These are phyloP conservation scores for Cheirogaleus major DNA, from an alignment of 2,797 vertebrate genomes.

Conservation along the genomic window DNA sequence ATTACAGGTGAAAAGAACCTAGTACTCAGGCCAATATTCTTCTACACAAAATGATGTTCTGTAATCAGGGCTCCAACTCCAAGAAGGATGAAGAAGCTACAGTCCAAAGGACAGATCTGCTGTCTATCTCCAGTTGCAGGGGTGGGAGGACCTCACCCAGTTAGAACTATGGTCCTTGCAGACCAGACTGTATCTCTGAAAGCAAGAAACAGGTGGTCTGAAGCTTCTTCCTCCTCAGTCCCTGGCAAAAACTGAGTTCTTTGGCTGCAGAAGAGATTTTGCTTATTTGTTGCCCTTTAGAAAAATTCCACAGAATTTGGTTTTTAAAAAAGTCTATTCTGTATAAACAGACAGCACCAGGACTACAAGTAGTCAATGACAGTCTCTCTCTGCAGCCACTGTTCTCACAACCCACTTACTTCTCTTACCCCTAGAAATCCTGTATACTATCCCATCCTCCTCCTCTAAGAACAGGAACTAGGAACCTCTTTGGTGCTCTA, in stretches of 20 bases:
- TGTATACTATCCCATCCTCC: background rate
- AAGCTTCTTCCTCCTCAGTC: background rate
- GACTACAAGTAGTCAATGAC: background rate
- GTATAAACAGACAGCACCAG: slow-evolving; percentile 1
- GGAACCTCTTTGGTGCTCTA: background rate
- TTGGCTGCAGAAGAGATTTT: slow-evolving; percentile 17
- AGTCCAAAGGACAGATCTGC: background rate
- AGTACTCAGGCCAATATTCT: background rate
- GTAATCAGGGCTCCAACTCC: background rate
- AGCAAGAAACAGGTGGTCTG: background rate
- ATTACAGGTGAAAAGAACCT: background rate
- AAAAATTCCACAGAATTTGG: background rate
- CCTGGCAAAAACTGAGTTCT: slow-evolving; percentile 13
- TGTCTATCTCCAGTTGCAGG: background rate
- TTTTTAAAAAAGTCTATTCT: background rate
- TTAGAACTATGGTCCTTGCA: background rate
- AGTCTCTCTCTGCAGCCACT: background rate
- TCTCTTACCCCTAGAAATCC: background rate
- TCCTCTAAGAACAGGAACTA: background rate
- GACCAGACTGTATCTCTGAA: background rate
- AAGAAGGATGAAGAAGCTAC: background rate
- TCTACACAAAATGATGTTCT: background rate
- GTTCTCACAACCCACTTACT: background rate
- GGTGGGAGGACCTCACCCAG: background rate
- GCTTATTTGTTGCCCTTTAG: background rate